Percentiles rank a stretch among this genome's conserved stretches.
phyloP scores from a whole-genome alignment of 1,140 invertebrate species.

The Atta colombica region DNA sequence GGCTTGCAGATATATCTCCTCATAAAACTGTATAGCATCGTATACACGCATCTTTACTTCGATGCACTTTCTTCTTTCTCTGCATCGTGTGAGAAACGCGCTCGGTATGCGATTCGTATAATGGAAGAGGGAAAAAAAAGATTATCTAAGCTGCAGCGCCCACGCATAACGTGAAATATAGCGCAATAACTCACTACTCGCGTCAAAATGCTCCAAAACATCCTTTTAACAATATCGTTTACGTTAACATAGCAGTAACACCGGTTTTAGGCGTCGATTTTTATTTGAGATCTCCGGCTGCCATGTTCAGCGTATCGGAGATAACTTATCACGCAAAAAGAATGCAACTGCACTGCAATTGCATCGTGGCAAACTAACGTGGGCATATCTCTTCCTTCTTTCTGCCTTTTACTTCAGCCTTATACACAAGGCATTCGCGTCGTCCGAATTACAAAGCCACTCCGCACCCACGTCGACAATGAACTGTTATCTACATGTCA shows the following conservation, averaged over 20 bases:
- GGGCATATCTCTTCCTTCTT: neutral
- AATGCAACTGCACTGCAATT: constrained; percentile 36
- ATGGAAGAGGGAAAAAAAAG: neutral
- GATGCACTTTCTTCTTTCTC: neutral
- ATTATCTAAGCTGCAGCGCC: constrained; percentile 24
- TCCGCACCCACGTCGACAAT: constrained; percentile 5
- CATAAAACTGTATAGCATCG: neutral
- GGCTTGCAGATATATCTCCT: neutral
- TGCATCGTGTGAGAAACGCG: constrained; percentile 4
- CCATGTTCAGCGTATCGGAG: constrained; percentile 23
- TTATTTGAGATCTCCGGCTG: constrained; percentile 49
- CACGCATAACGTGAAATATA: constrained; percentile 48
- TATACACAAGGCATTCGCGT: constrained; percentile 4
- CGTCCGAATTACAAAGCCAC: constrained; percentile 14
- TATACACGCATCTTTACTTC: constrained; percentile 26
- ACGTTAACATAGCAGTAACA: constrained; percentile 26
- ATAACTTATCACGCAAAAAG: constrained; percentile 37
- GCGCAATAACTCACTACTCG: constrained; percentile 37
- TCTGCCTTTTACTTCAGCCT: neutral
- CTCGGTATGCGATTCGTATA: constrained; percentile 28
- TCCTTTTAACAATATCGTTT: constrained; percentile 55
- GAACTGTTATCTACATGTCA: constrained; percentile 27
- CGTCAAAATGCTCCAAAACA: constrained; percentile 43
- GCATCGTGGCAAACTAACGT: neutral
- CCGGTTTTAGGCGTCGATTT: constrained; percentile 34